Evolutionary conservation across 2,888 invertebrate genomes (phyloP).

Genomic region (Lamellibrachia satsuma): DNA sequence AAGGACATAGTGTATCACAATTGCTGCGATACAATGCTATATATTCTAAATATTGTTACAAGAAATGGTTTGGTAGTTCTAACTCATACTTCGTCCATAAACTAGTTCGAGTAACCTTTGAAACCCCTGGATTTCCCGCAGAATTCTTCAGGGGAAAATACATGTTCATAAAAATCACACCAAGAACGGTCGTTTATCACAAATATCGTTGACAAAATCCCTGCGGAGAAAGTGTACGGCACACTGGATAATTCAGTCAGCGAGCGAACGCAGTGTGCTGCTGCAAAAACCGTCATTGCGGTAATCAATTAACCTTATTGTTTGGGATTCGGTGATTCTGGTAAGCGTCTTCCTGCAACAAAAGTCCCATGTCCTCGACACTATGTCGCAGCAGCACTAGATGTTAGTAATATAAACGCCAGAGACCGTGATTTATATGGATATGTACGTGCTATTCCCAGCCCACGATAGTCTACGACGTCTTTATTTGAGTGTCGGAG

Average conservation of each 20-base stretch:
- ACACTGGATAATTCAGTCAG: background rate
- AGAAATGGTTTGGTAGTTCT: background rate
- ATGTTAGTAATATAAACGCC: constrained; percentile 5
- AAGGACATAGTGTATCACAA: too few species aligned
- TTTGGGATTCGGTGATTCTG: background rate
- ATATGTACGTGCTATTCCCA: background rate
- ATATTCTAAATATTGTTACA: too few species aligned
- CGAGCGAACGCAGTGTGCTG: background rate
- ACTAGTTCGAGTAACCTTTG: background rate
- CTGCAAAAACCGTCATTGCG: background rate
- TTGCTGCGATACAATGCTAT: too few species aligned
- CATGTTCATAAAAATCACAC: background rate
- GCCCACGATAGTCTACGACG: background rate
- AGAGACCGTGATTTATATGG: constrained; percentile 12
- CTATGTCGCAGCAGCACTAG: background rate
- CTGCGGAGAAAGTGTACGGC: background rate
- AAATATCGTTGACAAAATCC: background rate
- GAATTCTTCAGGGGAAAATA: background rate
- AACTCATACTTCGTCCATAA: background rate
- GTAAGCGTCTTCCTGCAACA: background rate
- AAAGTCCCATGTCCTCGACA: background rate
- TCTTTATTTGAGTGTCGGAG: background rate
- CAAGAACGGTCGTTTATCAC: background rate
- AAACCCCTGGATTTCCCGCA: background rate
- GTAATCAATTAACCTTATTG: background rate